Percentiles rank a stretch among this genome's conserved stretches.
phyloP scores from a whole-genome alignment of 2,888 invertebrate genomes.

The Epinotia ramella region DNA sequence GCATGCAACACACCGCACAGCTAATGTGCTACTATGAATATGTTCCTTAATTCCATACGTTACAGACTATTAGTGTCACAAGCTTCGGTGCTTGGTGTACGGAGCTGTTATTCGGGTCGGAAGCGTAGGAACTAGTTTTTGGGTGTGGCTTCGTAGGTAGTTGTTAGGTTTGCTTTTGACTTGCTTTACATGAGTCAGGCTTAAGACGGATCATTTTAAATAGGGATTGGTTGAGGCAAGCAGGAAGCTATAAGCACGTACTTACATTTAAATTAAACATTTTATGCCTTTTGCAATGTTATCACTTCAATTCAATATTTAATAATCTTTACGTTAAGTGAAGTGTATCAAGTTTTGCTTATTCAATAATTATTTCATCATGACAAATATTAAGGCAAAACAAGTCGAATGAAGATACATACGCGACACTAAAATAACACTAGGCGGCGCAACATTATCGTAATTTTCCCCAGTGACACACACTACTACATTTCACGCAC shows the following conservation, averaged over 20 bases:
- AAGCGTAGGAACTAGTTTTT: conserved; percentile 31
- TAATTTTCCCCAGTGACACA: no score
- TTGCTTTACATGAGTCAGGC: conserved; percentile 34
- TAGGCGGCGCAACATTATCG: no score
- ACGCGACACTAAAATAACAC: no score
- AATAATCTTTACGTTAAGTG: no score
- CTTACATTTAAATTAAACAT: background rate
- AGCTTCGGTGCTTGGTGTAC: conserved; percentile 29
- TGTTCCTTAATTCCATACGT: background rate
- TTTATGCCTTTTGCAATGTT: background rate
- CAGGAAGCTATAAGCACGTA: background rate
- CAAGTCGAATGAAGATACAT: no score
- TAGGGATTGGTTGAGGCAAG: conserved; percentile 1
- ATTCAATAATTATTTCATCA: background rate
- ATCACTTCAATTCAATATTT: background rate
- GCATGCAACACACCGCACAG: conserved; percentile 52
- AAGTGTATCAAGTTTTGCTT: no score
- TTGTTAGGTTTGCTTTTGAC: conserved; percentile 40
- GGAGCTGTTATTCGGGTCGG: conserved; percentile 26
- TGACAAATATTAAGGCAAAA: background rate
- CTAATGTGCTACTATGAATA: conserved; percentile 3
- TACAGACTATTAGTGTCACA: conserved; percentile 3
- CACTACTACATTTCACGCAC: no score
- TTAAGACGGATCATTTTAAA: conserved; percentile 19
- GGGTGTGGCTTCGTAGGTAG: conserved; percentile 30